Base-by-base conservation (phyloP, 1,140 invertebrate species). In the Ericerus pela region DNA sequence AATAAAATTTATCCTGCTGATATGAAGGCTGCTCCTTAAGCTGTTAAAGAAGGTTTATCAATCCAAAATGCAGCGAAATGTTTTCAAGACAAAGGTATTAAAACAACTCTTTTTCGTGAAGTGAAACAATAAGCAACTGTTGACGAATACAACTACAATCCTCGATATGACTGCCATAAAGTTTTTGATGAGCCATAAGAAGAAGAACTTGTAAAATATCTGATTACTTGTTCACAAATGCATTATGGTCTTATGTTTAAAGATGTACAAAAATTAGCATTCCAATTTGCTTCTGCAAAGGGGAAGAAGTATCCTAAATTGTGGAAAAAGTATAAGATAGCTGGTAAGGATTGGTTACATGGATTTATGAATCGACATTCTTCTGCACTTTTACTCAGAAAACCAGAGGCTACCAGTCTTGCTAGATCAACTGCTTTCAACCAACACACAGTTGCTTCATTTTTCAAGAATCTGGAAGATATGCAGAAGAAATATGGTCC, bases 231-330 rank as follows among this genome's bases (percentile, higher is more conserved):
- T 56, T 59, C 63, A 12, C 55, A 61, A 20, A 61, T 65, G 37
- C 66, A 62, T 58, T 67, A 65, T 57, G 65, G 67, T 8, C 56
- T 66, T 33, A 57, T 62, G 27, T 52, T 60, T 51, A 64, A 57
- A 58, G 65, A 67, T 20, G 56, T 61, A 8, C 53, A 66, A 53
- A 59, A 62, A 60, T 51, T 71, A 28, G 70, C 70, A 18, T 71
- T 67, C 60, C 58, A 72, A 66, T 63, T 65, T 58, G 69, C 67
- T 6, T 12, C 5, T 5, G 18, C 3, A 8, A 55, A 53, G 12
- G 14, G 43, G 8, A 4, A 51, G 11, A 38, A 55, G 22, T 24
- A 24, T 2, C 37, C 54, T 51, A 5, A 3, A 2, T 4, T 5
- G 16, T 55, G 54, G 33, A 14, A 38, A 10, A 24, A 51, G 12